A percentile compares a stretch with the other conserved stretches of the same genome.
phyloP scores from a whole-genome alignment of 2,113 vertebrate species.

The Mobula birostris region DNA sequence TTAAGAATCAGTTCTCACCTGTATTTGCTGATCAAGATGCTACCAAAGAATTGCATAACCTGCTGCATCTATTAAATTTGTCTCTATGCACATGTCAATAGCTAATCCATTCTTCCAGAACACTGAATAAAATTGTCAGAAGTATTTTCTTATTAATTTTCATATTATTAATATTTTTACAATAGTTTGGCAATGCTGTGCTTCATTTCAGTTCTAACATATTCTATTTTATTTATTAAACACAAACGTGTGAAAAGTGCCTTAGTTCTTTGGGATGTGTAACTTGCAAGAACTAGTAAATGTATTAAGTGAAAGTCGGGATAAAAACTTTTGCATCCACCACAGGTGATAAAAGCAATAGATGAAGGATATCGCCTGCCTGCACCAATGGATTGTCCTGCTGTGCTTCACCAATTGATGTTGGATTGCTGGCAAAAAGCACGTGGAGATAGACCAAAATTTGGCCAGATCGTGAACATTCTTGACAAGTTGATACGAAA shows the following conservation, averaged over 20 bases:
- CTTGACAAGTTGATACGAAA: constrained; percentile 68
- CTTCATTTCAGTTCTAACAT: not conserved
- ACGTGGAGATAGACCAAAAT: constrained; percentile 63
- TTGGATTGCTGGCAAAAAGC: constrained; percentile 69
- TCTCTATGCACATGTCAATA: not conserved
- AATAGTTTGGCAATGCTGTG: not conserved
- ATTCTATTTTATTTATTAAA: not conserved
- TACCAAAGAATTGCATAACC: not conserved
- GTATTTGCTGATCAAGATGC: not conserved
- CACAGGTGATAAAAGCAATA: constrained; percentile 67
- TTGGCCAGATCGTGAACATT: constrained; percentile 67
- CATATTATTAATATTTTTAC: not conserved
- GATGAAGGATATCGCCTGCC: constrained; percentile 68
- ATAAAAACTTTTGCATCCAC: not conserved
- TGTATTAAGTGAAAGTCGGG: not conserved
- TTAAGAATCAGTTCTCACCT: not conserved
- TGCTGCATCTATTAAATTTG: too few relatives aligned
- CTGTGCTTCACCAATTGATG: constrained; percentile 67
- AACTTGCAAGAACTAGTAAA: not conserved
- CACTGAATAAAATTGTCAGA: not conserved
- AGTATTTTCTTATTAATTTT: not conserved
- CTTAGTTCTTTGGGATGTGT: not conserved
- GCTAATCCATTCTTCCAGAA: not conserved
- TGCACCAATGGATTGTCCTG: constrained; percentile 67
- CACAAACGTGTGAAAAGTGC: not conserved